Evolutionary conservation across 1,140 invertebrate species (phyloP).

Genomic region (Platorchestia sp.): DNA sequence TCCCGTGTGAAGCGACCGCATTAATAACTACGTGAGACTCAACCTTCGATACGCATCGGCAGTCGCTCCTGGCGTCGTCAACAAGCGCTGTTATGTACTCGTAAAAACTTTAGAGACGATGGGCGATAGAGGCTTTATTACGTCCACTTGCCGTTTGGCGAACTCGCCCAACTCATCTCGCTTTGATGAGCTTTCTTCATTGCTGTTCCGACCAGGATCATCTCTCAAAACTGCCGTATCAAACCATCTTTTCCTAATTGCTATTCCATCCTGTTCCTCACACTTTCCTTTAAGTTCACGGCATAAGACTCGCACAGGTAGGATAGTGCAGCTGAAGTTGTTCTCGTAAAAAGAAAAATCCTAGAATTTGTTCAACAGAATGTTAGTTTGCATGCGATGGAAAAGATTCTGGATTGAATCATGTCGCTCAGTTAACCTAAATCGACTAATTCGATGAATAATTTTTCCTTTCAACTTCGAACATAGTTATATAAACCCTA

Average conservation of each 20-base stretch:
- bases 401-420: too few relatives aligned
- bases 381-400: too few relatives aligned
- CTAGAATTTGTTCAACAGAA: neutral
- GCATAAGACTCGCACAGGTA: neutral
- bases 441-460: too few relatives aligned
- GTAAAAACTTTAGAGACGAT: constrained; percentile 30
- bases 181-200: constrained; percentile 41
- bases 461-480: too few relatives aligned
- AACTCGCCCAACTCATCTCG: neutral
- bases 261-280: too few relatives aligned
- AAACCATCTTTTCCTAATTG: neutral
- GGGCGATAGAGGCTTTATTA: constrained; percentile 32
- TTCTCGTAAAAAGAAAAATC: neutral
- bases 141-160: constrained; percentile 37
- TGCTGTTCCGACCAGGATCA: neutral
- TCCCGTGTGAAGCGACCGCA: neutral
- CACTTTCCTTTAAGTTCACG: neutral
- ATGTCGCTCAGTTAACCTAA: too few relatives aligned
- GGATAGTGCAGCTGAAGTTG: neutral
- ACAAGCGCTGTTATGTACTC: constrained; percentile 26
- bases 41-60: neutral
- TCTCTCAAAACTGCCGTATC: neutral
- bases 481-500: too few relatives aligned
- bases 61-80: neutral
- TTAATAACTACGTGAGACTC: neutral